These are phyloP conservation scores for Hermaeophaga mercurialis DNA, from an alignment of 2,888 invertebrate genomes.

Conservation along the genomic window DNA sequence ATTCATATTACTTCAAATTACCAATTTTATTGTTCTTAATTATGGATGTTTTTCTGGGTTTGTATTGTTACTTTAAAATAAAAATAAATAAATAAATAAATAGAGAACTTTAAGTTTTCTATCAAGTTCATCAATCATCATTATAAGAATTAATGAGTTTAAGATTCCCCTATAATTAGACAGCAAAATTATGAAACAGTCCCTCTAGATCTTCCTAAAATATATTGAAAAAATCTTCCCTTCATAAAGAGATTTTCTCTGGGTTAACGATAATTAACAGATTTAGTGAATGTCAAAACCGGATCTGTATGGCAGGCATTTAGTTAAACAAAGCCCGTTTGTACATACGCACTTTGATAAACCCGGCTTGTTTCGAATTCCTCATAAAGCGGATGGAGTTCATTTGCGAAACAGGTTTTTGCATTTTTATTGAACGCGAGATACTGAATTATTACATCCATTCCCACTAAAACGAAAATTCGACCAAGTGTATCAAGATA, in stretches of 20 bases:
- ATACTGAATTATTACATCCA: slow-evolving; percentile 18
- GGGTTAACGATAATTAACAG: neutral
- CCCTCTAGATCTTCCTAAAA: neutral
- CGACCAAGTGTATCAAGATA: neutral
- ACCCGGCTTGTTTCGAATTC: slow-evolving; percentile 25
- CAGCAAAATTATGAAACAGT: too few species aligned
- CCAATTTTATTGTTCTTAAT: too few species aligned
- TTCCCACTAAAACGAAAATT: neutral
- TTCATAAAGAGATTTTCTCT: neutral
- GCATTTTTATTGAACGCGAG: slow-evolving; percentile 27
- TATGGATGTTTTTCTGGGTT: too few species aligned
- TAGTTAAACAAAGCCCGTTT: slow-evolving; percentile 27
- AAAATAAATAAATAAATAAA: too few species aligned
- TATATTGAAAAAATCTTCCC: neutral
- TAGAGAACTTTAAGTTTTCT: too few species aligned
- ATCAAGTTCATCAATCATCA: too few species aligned
- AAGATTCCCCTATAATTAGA: too few species aligned
- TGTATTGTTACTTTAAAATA: too few species aligned
- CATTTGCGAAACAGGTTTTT: slow-evolving; percentile 36
- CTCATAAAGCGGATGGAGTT: slow-evolving; percentile 37
- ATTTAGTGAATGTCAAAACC: neutral
- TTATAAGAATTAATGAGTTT: too few species aligned
- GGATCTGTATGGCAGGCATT: slow-evolving; percentile 10
- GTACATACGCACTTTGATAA: slow-evolving; percentile 29
- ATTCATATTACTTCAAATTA: too few species aligned